Percentiles rank a stretch among this genome's conserved stretches.
Conservation (phyloP, 2,797 vertebrate genomes). For the Urosaurus nigricauda region DNA sequence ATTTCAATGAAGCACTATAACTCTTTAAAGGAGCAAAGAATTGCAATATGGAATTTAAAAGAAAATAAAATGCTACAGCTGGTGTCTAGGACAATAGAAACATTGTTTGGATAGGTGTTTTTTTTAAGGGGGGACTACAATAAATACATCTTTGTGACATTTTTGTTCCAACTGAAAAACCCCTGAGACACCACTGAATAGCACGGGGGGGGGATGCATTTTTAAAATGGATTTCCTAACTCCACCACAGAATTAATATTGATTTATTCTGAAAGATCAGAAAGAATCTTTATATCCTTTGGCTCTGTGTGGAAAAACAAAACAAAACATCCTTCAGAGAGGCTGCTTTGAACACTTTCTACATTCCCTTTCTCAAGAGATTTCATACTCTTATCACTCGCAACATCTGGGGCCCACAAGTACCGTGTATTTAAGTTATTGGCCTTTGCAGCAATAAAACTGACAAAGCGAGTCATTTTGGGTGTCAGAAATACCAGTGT, state of each 20-base stretch:
- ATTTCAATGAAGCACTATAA: too few relatives aligned
- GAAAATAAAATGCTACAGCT: too few relatives aligned
- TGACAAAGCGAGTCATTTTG: slow-evolving; percentile 42
- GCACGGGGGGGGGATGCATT: neutral
- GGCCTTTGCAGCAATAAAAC: slow-evolving; percentile 39
- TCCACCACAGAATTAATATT: neutral
- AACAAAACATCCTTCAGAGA: neutral
- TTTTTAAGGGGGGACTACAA: too few relatives aligned
- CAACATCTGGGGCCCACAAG: slow-evolving; percentile 31
- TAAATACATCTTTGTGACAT: too few relatives aligned
- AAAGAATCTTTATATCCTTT: neutral
- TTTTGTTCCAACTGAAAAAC: too few relatives aligned
- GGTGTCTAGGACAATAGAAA: too few relatives aligned
- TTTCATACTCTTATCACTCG: slow-evolving; percentile 26
- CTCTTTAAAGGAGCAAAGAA: too few relatives aligned
- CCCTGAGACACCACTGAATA: neutral
- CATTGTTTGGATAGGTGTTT: too few relatives aligned
- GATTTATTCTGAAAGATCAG: slow-evolving; percentile 11
- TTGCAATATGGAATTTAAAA: too few relatives aligned
- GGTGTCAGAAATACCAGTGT: slow-evolving; percentile 21
- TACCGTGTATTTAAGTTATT: slow-evolving; percentile 31
- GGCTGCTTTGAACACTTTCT: neutral
- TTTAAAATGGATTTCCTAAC: neutral
- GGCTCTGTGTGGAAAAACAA: neutral
- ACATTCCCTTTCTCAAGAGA: slow-evolving; percentile 23